Evolutionary conservation across 2,797 vertebrate genomes (phyloP).

Genomic region (Melanotaenia parkinsoni): DNA sequence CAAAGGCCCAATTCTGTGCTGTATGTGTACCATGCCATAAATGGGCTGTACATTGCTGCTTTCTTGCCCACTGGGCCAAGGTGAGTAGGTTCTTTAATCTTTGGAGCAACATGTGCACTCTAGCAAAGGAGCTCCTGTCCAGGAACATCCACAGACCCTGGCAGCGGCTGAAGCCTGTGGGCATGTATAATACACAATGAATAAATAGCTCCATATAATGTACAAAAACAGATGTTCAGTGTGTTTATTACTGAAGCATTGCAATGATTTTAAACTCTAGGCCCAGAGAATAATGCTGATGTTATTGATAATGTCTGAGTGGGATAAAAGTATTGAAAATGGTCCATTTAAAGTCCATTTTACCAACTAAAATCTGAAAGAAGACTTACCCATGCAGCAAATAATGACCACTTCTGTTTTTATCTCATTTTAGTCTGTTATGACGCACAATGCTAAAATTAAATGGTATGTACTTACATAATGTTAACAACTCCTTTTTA

Average conservation of each 20-base stretch:
- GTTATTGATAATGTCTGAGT: not conserved
- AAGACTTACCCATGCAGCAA: not conserved
- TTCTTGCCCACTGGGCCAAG: slow-evolving; percentile 57
- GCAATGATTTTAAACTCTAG: not conserved
- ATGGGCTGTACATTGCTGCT: slow-evolving; percentile 33
- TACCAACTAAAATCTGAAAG: not conserved
- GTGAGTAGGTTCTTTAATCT: slow-evolving; percentile 73
- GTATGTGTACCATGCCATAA: slow-evolving; percentile 54
- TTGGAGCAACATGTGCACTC: slow-evolving; percentile 65
- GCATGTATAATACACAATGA: not conserved
- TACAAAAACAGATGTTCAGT: not conserved
- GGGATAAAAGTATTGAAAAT: not conserved
- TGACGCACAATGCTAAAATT: not conserved
- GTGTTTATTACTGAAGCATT: not conserved
- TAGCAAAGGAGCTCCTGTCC: slow-evolving; percentile 58
- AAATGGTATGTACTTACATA: slow-evolving; percentile 58
- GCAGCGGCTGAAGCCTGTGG: slow-evolving; percentile 66
- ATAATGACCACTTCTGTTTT: not conserved
- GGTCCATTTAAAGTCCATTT: not conserved
- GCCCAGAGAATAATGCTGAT: not conserved
- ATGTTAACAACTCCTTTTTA: slow-evolving; percentile 68
- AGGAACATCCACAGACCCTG: slow-evolving; percentile 76
- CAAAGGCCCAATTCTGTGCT: not conserved
- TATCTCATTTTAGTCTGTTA: not conserved
- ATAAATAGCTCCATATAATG: not conserved